A percentile compares a stretch with the other conserved stretches of the same genome.
Evolutionary conservation across 2,113 vertebrate species (phyloP).

Genomic region (Phylloscopus whistleri): DNA sequence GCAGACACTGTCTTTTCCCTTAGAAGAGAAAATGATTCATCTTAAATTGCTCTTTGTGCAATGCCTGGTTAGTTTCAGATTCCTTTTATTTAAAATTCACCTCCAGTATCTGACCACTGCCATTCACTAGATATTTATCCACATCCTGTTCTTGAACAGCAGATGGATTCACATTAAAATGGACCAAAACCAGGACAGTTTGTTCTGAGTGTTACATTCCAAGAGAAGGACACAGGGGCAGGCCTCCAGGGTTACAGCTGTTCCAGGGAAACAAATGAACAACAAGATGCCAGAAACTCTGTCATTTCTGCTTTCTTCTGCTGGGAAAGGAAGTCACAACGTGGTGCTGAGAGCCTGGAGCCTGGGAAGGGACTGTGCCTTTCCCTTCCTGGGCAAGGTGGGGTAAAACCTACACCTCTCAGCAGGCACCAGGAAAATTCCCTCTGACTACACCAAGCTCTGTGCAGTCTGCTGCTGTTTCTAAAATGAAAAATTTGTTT

Average conservation of each 20-base stretch:
- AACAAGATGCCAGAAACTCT: neutral
- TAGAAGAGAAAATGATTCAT: neutral
- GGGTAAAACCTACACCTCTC: neutral
- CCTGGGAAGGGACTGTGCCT: fast-evolving
- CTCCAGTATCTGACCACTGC: neutral
- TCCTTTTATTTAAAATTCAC: neutral
- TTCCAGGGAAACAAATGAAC: neutral
- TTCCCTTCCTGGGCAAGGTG: neutral
- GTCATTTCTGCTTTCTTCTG: neutral
- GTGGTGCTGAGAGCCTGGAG: neutral
- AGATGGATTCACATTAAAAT: neutral
- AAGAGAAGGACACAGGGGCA: neutral
- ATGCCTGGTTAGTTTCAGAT: neutral
- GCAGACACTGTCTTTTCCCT: neutral
- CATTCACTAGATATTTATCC: neutral
- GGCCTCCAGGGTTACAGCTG: neutral
- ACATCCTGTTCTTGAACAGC: neutral
- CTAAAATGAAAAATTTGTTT: neutral
- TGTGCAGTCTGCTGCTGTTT: neutral
- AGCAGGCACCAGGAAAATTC: neutral
- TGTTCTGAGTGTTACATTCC: fast-evolving
- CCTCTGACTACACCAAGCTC: too few species aligned
- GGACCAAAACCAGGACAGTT: neutral
- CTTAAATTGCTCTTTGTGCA: neutral
- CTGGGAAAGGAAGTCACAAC: neutral